These are phyloP conservation scores for Empidonax alnorum DNA, from an alignment of 2,113 vertebrate genomes.

Conservation along the genomic window DNA sequence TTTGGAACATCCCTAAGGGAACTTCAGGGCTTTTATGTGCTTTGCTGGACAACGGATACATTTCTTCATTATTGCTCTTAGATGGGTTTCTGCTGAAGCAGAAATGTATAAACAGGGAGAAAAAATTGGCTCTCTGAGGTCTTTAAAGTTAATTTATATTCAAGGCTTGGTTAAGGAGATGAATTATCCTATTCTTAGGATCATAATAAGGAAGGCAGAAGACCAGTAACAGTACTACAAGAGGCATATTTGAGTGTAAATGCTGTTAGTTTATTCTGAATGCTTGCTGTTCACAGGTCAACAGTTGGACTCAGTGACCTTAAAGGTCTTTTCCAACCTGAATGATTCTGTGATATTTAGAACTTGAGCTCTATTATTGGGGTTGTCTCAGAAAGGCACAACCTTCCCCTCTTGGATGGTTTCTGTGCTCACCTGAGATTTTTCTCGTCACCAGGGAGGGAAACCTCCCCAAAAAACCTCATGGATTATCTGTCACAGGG, in stretches of 20 bases:
- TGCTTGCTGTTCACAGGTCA: not conserved
- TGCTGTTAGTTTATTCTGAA: not conserved
- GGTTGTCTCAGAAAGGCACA: not conserved
- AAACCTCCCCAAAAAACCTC: not conserved
- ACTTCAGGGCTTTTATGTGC: not conserved
- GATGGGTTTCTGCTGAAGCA: not conserved
- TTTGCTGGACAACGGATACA: not conserved
- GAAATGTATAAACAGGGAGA: constrained; percentile 1
- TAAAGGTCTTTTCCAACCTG: not conserved
- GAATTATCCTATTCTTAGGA: not conserved
- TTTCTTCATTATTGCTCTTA: not conserved
- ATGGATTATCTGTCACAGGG: rapidly evolving
- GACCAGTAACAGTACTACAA: not conserved
- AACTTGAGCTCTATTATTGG: not conserved
- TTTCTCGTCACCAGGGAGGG: not conserved
- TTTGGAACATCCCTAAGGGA: constrained; percentile 29
- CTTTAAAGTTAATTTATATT: not conserved
- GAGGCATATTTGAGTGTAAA: not conserved
- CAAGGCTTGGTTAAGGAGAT: not conserved
- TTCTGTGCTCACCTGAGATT: not conserved
- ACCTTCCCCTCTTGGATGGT: not conserved
- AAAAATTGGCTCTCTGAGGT: not conserved
- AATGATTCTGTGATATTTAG: not conserved
- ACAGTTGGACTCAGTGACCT: not conserved
- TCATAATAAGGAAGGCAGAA: not conserved